Conservation (phyloP, 2,113 vertebrate genomes). For the Atrichornis clamosus region DNA sequence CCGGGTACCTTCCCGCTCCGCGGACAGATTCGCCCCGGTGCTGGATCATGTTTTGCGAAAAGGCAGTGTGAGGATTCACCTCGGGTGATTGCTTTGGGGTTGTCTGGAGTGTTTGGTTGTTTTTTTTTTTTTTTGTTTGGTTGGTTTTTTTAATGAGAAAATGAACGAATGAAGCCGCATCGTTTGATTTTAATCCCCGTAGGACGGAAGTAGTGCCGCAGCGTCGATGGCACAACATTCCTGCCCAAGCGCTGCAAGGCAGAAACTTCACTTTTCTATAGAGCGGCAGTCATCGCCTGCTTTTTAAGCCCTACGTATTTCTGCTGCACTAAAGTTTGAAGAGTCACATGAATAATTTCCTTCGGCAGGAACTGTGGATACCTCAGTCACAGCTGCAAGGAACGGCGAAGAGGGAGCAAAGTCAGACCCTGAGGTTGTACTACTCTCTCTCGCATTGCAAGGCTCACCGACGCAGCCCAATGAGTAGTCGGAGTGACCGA, state of each 20-base stretch:
- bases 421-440: not conserved
- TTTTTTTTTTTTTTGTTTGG: not conserved
- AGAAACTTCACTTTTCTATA: not conserved
- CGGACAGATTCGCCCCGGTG: accelerated
- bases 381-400: not conserved
- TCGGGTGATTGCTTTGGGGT: not conserved
- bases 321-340: not conserved
- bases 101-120: not conserved
- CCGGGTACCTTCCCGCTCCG: not conserved
- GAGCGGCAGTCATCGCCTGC: not conserved
- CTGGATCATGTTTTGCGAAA: not conserved
- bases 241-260: not conserved
- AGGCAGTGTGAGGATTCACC: not conserved
- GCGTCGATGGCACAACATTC: too few relatives aligned
- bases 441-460: accelerated
- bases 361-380: not conserved
- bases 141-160: not conserved
- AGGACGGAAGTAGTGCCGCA: not conserved
- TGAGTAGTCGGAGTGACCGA: not conserved
- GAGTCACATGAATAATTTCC: not conserved
- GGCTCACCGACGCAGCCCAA: not conserved
- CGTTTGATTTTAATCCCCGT: not conserved
- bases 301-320: not conserved
- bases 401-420: not conserved
- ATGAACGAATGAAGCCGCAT: not conserved